Base-by-base conservation (phyloP, 2,113 vertebrate species). In the Paedocypris sp. region DNA sequence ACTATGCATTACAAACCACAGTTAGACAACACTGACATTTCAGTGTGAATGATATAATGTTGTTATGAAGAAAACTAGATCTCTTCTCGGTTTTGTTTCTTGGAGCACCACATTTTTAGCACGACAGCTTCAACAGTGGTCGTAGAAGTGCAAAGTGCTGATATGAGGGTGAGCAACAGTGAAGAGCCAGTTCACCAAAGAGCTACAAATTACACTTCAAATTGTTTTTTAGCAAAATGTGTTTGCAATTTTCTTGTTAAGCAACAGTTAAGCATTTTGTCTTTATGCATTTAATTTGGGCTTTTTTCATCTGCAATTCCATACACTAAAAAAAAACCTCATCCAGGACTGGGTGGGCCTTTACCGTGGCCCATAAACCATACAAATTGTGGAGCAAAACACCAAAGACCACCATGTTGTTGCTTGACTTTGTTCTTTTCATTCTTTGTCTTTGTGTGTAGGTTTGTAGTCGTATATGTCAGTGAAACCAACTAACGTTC, bases 161-260 rank as follows among this genome's bases (percentile, higher is more conserved):
- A 66, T 68, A 66, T 63, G 75, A 67, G 31, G 48, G 64, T 58
- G 68, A 71, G 71, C 67, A 66, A 78, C 65, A 64, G 67, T 64
- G 61, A 57, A 75, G 64, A 73, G 63, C 52, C 41, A 52, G 36
- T 71, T 70, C 73, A 76, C 66, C 8, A 2, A 70, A 70, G 78
- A 77, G 72, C 62, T 62, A 63, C 73, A 71, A 68, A 72, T 76
- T 78, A 78, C 82, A 78, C 76, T 80, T 80, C 75, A 66, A 69
- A 78, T 73, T 66, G 68, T 72, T 48, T 39, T 52, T 67, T 62
- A 61, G 41, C 53, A 66, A 60, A 62, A 32, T 58, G 48, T 42
- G 61, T 10, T 25, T 35, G 43, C 23, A 33, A 39, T 56, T 61
- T 52, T 15, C 3, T 45, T n/a, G 39, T 28, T n/a, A 29, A n/a